Evolutionary conservation across 2,797 vertebrate species (phyloP), one percentile per base, ranked within the genome.

Genomic region (Clarias fuscus): DNA sequence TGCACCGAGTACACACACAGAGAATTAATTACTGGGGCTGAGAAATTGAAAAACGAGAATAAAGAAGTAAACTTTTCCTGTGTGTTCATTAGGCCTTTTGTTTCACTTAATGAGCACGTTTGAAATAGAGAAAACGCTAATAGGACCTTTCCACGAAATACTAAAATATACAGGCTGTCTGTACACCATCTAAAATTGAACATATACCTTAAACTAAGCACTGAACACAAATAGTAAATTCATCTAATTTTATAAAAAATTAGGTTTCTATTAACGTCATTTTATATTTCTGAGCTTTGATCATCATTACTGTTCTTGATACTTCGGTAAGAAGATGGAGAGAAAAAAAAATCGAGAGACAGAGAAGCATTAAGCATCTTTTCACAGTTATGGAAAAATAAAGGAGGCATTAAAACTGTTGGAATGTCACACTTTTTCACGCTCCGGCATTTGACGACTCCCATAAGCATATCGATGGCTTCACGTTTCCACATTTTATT

Each of bases 21-120:
- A 10, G 65, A 81, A 18, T 18, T 65, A 65, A 65, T 48, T 48
- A 20, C 62, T 27, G 27, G 78, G 17, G 78, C 30, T 40, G 30
- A 62, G 18, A 80, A 80, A 64, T 43, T n/a, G 24, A 64, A 81
- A 27, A 67, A 81, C 2, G 22, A 48, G 40, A 65, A 80, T 64
- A 80, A 65, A 27, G 61, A 53, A 67, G 40, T 59, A 33, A 78
- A 78, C 76, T 58, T 5, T 77, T 17, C 56, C 18, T 18, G 17
- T 15, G 37, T 22, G 5, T 79, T 64, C 78, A 80, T 80, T 80
- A 64, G 37, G 37, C 5, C 33, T 79, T 22, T 58, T 30, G 79
- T 48, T 67, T 53, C 18, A 67, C 10, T 48, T 53, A 81, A 80
- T 64, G 2, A 43, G 27, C 30, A 27, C 18, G 37, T 43, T 43